Conservation (phyloP, 2,888 invertebrate genomes). For the Chymomyza fuscimana region DNA sequence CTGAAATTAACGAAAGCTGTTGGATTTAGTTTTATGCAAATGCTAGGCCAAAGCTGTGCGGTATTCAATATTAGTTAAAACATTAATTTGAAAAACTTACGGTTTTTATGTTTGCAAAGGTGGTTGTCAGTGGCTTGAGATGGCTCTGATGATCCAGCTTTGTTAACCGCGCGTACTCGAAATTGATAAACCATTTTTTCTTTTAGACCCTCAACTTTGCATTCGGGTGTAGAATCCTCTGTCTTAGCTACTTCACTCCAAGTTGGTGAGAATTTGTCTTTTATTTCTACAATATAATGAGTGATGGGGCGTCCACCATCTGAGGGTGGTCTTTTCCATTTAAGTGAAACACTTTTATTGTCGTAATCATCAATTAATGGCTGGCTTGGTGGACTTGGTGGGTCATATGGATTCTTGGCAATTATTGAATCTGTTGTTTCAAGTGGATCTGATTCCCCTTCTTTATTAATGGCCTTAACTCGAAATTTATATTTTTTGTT, state of each 20-base stretch:
- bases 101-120: constrained; percentile 91
- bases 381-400: constrained; percentile 92
- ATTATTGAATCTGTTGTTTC: constrained; percentile 92
- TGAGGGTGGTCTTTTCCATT: constrained; percentile 94
- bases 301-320: constrained; percentile 97
- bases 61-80: constrained; percentile 27
- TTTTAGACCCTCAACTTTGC: constrained; percentile 92
- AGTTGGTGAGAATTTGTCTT: constrained; percentile 91
- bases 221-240: constrained; percentile 90
- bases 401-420: constrained; percentile 98
- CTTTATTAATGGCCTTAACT: constrained; percentile 97
- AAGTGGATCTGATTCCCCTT: constrained; percentile 97
- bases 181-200: constrained; percentile 98
- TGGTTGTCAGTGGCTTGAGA: constrained; percentile 96
- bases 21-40: constrained; percentile 11
- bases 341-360: constrained; percentile 92
- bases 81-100: constrained; percentile 82
- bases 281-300: constrained; percentile 94
- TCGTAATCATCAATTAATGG: constrained; percentile 95
- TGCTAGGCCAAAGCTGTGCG: constrained; percentile 59
- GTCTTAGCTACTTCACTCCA: constrained; percentile 93
- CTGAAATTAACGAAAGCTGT: background rate
- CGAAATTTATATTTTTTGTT: constrained; percentile 98
- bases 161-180: constrained; percentile 95
- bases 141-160: constrained; percentile 95